Base-by-base conservation (phyloP, 2,113 vertebrate species). In the Pongo pygmaeus region DNA sequence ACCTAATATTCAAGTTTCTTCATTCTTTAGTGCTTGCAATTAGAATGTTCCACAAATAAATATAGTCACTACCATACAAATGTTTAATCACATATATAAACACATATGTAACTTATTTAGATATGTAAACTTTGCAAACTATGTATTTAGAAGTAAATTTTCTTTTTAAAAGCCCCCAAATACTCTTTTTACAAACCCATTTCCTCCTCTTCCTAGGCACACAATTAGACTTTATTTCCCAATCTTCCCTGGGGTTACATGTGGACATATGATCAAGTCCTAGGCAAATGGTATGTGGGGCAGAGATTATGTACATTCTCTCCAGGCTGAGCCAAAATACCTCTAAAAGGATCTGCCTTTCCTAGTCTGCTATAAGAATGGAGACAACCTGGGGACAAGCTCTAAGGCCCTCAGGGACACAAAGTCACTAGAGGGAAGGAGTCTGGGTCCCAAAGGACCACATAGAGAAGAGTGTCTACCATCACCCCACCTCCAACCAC, bases 61-160 rank as follows among this genome's bases (percentile, higher is more conserved):
- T 64, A 57, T 40, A 93, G 57, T n/a, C 32, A 93, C 61, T 79
- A 86, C 12, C 59, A 84, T 74, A 84, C 22, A 27, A 78, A 88
- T 40, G 12, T 75, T 40, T 43, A 88, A 75, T 52, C 64, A 90
- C 32, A 86, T 83, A 32, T 67, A 55, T 52, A 96, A 93, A 93
- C 50, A 95, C 40, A 78, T 6, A 84, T 50, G 17, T 52, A 95
- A 90, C 8, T 92, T 84, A 57, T 17, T 61, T 72, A 10, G 27
- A 93, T 67, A 67, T 91, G 91, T 93, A 88, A 96, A 91, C 13
- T 72, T n/a, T 84, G 20, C 32, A 89, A 95, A 88, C 43, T 57
- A 43, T 75, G 27, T 43, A 46, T 38, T 81, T 84, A 92, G 10
- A 7, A 89, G 14, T 52, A 8, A 52, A 43, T 67, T 55, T 72